These are phyloP conservation scores for Eupithecia dodoneata DNA, from an alignment of 2,888 invertebrate genomes.

Conservation along the genomic window DNA sequence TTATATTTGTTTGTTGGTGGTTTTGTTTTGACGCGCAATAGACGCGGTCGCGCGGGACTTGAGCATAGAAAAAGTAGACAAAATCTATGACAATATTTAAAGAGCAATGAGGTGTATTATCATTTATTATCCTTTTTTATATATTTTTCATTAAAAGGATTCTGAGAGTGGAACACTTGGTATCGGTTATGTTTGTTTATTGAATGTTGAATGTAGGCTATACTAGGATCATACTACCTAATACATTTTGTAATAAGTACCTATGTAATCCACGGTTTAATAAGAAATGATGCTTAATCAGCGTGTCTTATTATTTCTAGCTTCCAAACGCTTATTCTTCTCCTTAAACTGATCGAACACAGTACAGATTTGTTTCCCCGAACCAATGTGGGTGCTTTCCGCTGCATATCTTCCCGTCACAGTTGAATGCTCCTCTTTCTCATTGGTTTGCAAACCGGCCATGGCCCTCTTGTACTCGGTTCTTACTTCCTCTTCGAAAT, in stretches of 20 bases:
- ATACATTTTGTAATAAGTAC: too few relatives aligned
- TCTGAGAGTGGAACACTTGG: too few relatives aligned
- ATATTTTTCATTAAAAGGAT: too few relatives aligned
- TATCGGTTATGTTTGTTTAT: too few relatives aligned
- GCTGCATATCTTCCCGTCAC: constrained; percentile 54
- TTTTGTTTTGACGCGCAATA: background rate
- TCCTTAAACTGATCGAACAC: constrained; percentile 61
- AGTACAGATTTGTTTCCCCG: constrained; percentile 63
- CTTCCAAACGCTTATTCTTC: constrained; percentile 62
- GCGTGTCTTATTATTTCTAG: constrained; percentile 39
- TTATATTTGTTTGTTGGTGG: constrained; percentile 44
- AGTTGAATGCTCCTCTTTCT: constrained; percentile 52
- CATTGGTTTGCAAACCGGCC: constrained; percentile 57
- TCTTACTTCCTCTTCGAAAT: constrained; percentile 62
- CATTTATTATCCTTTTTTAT: too few relatives aligned
- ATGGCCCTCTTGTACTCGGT: constrained; percentile 55
- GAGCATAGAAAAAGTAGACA: background rate
- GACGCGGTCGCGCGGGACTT: background rate
- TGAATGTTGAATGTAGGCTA: too few relatives aligned
- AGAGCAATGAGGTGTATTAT: background rate
- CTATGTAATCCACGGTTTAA: too few relatives aligned
- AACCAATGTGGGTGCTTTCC: constrained; percentile 63
- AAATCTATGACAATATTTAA: background rate
- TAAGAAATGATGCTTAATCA: background rate
- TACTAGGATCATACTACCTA: too few relatives aligned